Percentiles rank a stretch among this genome's conserved stretches.
Evolutionary conservation across 2,888 invertebrate species (phyloP).

Genomic region (Litoditis marina): DNA sequence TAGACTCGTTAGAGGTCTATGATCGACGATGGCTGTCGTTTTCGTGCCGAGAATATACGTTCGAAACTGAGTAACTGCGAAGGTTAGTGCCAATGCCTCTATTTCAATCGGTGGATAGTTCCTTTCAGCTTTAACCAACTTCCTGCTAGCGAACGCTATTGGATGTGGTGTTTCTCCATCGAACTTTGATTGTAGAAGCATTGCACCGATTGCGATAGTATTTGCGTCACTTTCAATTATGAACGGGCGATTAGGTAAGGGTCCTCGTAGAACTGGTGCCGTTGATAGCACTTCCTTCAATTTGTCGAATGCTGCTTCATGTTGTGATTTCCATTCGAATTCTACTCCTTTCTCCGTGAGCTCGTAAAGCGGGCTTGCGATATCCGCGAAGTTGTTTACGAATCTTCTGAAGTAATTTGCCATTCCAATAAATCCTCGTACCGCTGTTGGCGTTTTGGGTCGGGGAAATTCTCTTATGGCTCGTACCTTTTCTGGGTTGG

Average conservation of each 20-base stretch:
- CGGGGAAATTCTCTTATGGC: conserved; percentile 18
- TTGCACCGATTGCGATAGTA: conserved; percentile 22
- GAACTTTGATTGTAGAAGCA: conserved; percentile 21
- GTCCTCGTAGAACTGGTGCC: conserved; percentile 20
- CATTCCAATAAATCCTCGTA: conserved; percentile 30
- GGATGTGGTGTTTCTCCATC: conserved; percentile 14
- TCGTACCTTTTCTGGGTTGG: conserved; percentile 25
- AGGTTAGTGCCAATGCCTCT: conserved; percentile 23
- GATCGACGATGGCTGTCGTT: conserved; percentile 19
- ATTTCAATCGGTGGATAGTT: conserved; percentile 21
- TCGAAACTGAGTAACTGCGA: conserved; percentile 18
- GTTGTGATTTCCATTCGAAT: conserved; percentile 17
- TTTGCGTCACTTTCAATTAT: conserved; percentile 26
- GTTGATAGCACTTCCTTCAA: conserved; percentile 19
- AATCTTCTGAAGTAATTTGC: conserved; percentile 32
- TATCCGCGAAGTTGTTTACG: conserved; percentile 26
- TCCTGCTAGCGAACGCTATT: conserved; percentile 23
- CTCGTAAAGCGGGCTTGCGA: conserved; percentile 25
- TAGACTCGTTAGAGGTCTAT: conserved; percentile 18
- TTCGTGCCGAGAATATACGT: conserved; percentile 21
- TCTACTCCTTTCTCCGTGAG: conserved; percentile 20
- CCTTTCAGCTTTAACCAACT: conserved; percentile 17
- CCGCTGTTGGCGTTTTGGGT: conserved; percentile 18
- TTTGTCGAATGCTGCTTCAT: conserved; percentile 20
- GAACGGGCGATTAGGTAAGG: conserved; percentile 11